Evolutionary conservation across 2,797 vertebrate species (phyloP), one percentile per base, ranked within the genome.

Genomic region (Decapterus maruadsi): DNA sequence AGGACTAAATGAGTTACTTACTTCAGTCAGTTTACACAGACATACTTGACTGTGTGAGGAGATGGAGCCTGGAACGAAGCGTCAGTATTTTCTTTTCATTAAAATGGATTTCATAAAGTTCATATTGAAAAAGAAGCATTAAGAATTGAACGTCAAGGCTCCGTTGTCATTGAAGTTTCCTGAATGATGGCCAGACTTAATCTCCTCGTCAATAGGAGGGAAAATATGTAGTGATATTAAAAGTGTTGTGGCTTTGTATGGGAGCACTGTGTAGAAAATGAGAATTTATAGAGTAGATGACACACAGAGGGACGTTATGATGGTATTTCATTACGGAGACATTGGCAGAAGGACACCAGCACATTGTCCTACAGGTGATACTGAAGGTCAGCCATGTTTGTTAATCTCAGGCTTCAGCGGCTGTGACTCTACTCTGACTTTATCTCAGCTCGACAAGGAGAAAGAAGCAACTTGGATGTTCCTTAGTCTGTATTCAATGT

Each of bases 301-400:
- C 46, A 48, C 7, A 48, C 46, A n/a, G 7, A 42, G 4, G 5
- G 10, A 60, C 10, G 6, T 26, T 16, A 54, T 31, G n/a, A 26
- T 2, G 57, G 3, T 2, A 17, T 42, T n/a, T 11, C 16, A 6
- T 56, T 4, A 14, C 12, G 19, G n/a, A 22, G 26, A 22, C 34
- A n/a, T 19, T 16, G n/a, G 48, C 48, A 50, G n/a, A n/a, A 50
- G 48, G 48, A 20, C 17, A n/a, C 19, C 48, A 20, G 48, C 13
- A 40, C n/a, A 20, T 10, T 29, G 38, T 36, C 19, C 8, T 8
- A 38, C 6, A 12, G 13, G n/a, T 46, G 55, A 42, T n/a, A 2
- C 6, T 51, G 38, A 67, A 62, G 56, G 68, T 72, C 34, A 6
- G 60, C 4, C 5, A 2, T 22, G 22, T 29, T 72, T 72, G 64